Percentiles rank a stretch among this genome's conserved stretches.
Evolutionary conservation across 2,797 vertebrate genomes (phyloP).

Genomic region (Coendou prehensilis): DNA sequence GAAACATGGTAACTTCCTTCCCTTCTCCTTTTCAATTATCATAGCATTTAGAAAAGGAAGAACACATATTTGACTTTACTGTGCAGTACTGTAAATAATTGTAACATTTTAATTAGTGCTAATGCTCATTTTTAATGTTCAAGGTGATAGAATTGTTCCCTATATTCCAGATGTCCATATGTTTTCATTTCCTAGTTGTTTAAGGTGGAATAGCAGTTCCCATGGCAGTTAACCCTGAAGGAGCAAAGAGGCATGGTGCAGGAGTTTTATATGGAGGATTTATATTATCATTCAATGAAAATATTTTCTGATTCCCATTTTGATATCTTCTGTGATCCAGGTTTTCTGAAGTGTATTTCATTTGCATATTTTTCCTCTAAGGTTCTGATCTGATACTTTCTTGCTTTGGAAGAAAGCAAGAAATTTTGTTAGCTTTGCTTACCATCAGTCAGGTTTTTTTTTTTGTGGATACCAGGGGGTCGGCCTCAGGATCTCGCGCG

Average conservation of each 20-base stretch:
- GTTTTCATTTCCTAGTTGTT: background rate
- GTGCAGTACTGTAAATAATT: background rate
- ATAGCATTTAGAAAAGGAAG: background rate
- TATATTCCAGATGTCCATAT: fast-evolving
- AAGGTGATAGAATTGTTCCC: background rate
- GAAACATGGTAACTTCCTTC: slow-evolving; percentile 87
- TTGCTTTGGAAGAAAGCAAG: background rate
- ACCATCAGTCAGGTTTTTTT: background rate
- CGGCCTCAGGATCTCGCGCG: no score
- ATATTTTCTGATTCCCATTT: slow-evolving; percentile 35
- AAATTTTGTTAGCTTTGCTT: background rate
- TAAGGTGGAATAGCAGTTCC: background rate
- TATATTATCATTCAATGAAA: background rate
- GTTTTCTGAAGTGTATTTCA: background rate
- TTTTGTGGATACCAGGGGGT: no score
- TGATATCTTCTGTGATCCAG: slow-evolving; percentile 23
- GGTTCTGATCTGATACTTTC: slow-evolving; percentile 7
- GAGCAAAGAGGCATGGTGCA: background rate
- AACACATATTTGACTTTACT: background rate
- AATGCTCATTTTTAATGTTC: background rate
- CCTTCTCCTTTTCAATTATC: background rate
- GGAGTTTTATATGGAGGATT: background rate
- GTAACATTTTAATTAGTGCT: background rate
- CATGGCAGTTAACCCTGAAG: background rate
- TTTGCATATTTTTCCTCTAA: background rate